These are phyloP conservation scores for Drosophila aldrichi DNA, from an alignment of 2,888 invertebrate species.

Conservation along the genomic window DNA sequence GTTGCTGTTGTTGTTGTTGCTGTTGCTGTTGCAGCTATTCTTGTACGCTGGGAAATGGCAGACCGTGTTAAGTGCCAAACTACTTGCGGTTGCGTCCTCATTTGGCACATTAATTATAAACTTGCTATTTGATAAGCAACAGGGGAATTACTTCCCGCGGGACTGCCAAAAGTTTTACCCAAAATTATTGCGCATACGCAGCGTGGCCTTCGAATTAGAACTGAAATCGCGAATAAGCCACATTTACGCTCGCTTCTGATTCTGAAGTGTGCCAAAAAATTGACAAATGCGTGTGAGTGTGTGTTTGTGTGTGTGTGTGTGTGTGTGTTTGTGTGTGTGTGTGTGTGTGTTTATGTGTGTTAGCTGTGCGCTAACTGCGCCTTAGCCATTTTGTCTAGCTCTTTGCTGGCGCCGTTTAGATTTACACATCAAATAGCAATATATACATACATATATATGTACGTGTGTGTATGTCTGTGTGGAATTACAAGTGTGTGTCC, in stretches of 20 bases:
- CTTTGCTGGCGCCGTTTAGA: constrained; percentile 52
- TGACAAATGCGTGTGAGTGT: constrained; percentile 28
- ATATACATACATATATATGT: constrained; percentile 1
- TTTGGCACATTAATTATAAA: constrained; percentile 65
- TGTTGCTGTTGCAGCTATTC: constrained; percentile 2
- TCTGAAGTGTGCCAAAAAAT: constrained; percentile 51
- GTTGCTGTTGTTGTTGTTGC: constrained; percentile 1
- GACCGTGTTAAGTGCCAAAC: constrained; percentile 31
- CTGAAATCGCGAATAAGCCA: constrained; percentile 36
- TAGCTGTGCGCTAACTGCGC: constrained; percentile 38
- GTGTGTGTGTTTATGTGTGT: neutral
- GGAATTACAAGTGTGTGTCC: constrained; percentile 19
- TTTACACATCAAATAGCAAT: constrained; percentile 26
- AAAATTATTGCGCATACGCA: constrained; percentile 62
- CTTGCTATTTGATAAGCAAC: constrained; percentile 47
- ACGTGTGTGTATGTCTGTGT: neutral
- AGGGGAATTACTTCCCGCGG: constrained; percentile 12
- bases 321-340: neutral
- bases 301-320: neutral
- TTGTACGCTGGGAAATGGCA: constrained; percentile 32
- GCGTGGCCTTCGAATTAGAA: constrained; percentile 41
- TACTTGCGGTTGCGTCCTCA: constrained; percentile 28
- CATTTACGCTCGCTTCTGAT: constrained; percentile 40
- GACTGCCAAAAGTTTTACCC: neutral
- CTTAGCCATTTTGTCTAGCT: constrained; percentile 52